A percentile compares a stretch with the other conserved stretches of the same genome.
Conservation (phyloP, 1,140 invertebrate species). For the Euschistus heros region DNA sequence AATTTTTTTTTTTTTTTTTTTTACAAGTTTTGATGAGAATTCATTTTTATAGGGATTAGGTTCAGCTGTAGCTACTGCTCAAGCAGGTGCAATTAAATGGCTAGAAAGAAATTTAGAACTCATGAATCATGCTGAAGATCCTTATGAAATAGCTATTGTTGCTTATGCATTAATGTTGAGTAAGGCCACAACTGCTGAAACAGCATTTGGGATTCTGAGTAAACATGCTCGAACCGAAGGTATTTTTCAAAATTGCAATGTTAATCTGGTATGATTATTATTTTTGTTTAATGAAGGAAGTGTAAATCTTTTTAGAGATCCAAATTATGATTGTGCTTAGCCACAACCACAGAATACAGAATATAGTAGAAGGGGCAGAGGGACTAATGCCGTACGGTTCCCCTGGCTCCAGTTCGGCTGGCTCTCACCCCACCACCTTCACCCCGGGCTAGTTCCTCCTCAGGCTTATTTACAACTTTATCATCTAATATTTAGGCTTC, state of each 20-base stretch:
- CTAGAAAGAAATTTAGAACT: slow-evolving; percentile 75
- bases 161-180: slow-evolving; percentile 73
- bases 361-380: too few relatives aligned
- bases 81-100: slow-evolving; percentile 60
- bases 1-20: slow-evolving; percentile 23
- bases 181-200: slow-evolving; percentile 66
- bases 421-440: too few relatives aligned
- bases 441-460: too few relatives aligned
- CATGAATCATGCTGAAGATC: slow-evolving; percentile 50
- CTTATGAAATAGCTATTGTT: slow-evolving; percentile 77
- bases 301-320: too few relatives aligned
- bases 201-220: slow-evolving; percentile 65
- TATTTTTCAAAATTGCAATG: slow-evolving; percentile 33
- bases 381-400: too few relatives aligned
- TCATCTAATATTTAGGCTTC: too few relatives aligned
- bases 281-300: too few relatives aligned
- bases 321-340: too few relatives aligned
- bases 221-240: slow-evolving; percentile 52
- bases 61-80: slow-evolving; percentile 54
- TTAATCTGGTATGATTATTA: too few relatives aligned
- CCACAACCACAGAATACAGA: too few relatives aligned
- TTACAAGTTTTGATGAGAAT: slow-evolving; percentile 6
- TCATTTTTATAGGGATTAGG: slow-evolving; percentile 47
- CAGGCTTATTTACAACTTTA: too few relatives aligned
- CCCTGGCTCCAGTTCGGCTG: too few relatives aligned